Conservation (phyloP, 1,140 invertebrate genomes). For the Steinernema khuongi region DNA sequence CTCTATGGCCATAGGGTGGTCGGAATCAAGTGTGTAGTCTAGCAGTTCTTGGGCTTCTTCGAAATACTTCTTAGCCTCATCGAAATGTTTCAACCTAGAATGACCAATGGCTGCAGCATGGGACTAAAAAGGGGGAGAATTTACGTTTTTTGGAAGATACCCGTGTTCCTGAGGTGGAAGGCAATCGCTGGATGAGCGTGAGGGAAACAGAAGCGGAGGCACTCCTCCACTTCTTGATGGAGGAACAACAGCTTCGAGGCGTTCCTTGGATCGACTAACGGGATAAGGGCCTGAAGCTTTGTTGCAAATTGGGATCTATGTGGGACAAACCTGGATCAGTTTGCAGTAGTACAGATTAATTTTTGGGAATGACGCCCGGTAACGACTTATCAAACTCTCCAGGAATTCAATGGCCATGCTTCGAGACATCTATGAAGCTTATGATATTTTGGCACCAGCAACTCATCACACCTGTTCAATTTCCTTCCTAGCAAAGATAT, state of each 20-base stretch:
- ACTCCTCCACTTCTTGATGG: constrained; percentile 42
- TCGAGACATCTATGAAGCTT: constrained; percentile 10
- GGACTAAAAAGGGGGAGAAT: not conserved
- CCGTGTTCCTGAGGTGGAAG: constrained; percentile 46
- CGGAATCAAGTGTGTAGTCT: not conserved
- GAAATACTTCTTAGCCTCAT: not conserved
- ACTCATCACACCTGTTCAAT: constrained; percentile 7
- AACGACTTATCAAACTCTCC: constrained; percentile 19
- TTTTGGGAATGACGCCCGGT: constrained; percentile 15
- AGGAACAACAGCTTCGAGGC: constrained; percentile 23
- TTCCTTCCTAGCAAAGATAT: constrained; percentile 23
- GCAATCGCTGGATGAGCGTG: constrained; percentile 49
- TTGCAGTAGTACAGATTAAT: constrained; percentile 42
- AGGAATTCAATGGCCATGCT: constrained; percentile 18
- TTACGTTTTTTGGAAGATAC: not conserved
- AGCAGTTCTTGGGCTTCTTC: not conserved
- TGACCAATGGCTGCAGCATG: not conserved
- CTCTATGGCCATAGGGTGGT: not conserved
- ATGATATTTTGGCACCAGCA: not conserved
- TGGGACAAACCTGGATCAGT: constrained; percentile 33
- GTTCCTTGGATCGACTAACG: constrained; percentile 37
- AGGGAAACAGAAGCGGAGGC: constrained; percentile 47
- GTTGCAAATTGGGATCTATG: not conserved
- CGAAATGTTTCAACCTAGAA: not conserved
- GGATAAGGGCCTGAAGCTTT: constrained; percentile 39